Conservation (phyloP, 2,888 invertebrate genomes). For the Metacarcinus magister region DNA sequence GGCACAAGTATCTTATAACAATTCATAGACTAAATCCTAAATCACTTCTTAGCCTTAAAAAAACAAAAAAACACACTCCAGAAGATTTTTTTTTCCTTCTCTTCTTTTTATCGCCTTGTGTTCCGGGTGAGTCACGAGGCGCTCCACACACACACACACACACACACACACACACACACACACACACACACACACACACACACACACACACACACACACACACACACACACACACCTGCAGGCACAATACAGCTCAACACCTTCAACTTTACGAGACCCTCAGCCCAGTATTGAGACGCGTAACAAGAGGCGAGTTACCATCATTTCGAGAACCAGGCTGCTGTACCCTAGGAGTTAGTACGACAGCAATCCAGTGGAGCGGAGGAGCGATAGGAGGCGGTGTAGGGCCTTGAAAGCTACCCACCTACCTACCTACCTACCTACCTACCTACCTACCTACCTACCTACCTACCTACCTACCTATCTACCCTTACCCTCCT, state of each 20-base stretch:
- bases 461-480: too few species aligned
- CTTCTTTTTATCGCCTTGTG: too few species aligned
- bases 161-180: not conserved
- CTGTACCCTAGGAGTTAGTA: not conserved
- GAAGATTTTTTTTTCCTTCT: not conserved
- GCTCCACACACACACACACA: not conserved
- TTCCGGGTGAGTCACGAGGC: not conserved
- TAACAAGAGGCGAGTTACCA: constrained; percentile 12
- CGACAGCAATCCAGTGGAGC: not conserved
- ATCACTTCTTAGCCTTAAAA: not conserved
- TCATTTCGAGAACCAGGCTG: not conserved
- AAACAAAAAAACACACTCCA: too few species aligned
- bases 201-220: not conserved
- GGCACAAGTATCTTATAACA: not conserved
- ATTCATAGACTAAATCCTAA: not conserved
- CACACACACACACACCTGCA: not conserved
- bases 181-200: not conserved
- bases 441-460: too few species aligned
- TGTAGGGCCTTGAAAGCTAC: not conserved
- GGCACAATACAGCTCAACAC: not conserved
- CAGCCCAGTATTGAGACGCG: not conserved
- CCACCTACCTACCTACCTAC: too few species aligned
- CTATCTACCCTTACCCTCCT: too few species aligned
- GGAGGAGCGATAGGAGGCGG: not conserved
- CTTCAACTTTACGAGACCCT: not conserved